Evolutionary conservation across 2,888 invertebrate genomes (phyloP), one percentile per base, ranked within the genome.

Genomic region (Aleiodes testaceus): DNA sequence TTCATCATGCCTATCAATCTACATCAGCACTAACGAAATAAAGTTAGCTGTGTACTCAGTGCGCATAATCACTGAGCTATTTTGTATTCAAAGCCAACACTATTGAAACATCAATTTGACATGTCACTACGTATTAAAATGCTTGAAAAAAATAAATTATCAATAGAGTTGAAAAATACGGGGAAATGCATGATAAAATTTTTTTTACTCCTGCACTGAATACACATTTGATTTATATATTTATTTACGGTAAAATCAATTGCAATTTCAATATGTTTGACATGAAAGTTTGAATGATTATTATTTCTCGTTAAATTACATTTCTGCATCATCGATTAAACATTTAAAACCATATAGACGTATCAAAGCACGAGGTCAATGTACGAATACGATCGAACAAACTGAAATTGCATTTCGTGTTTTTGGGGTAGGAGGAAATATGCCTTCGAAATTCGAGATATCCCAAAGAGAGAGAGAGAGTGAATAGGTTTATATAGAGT

Each of bases 1-100:
- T 59, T 66, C 49, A 70, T 70, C 70, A 66, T 36, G 66, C 36
- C 36, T 66, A 59, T 70, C 66, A 66, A 59, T 66, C 66, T 66
- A 55, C 66, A 70, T 66, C 20, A 69, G 44, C 45, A 11, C 36
- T 26, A 65, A 66, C 66, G 55, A 66, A 70, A 70, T 70, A 70
- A 66, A 66, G 36, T 70, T 59, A 52, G 55, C 47, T 9, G 16
- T 16, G 63, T 50, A 63, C 53, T 55, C 20, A 30, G 55, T 59
- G 50, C 50, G 22, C 61, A 69, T 63, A 50, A 50, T 69, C 52
- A 64, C 52, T 18, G 14, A 14, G 42, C 5, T 20, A 52, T 69
- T 64, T 53, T 30, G 26, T 30, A 63, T 63, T 64, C 64, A 64
- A 36, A 64, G 64, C 22, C 14, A 6, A 45, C 20, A 64, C 44